These are phyloP conservation scores for Candidula unifasciata DNA, from an alignment of 2,888 invertebrate genomes.

Conservation along the genomic window DNA sequence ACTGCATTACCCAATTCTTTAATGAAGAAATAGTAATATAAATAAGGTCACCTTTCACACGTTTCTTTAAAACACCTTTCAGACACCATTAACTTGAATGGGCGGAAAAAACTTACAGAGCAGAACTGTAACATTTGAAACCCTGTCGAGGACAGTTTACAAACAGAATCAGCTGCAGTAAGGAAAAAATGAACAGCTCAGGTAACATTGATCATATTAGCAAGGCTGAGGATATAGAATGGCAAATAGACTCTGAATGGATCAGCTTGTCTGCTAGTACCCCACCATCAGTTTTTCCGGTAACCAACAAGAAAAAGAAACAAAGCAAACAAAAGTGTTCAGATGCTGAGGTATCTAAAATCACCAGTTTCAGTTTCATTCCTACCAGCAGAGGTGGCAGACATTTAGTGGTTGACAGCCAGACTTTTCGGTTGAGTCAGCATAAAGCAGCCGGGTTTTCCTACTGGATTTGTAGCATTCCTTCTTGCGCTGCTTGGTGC, in stretches of 20 bases:
- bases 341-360: neutral
- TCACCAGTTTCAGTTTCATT: constrained; percentile 24
- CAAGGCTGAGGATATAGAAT: constrained; percentile 18
- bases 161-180: constrained; percentile 12
- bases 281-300: neutral
- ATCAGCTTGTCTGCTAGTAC: constrained; percentile 40
- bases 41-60: no score
- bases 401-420: constrained; percentile 38
- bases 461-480: constrained; percentile 48
- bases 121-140: neutral
- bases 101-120: no score
- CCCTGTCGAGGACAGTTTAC: neutral
- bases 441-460: constrained; percentile 37
- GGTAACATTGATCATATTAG: neutral
- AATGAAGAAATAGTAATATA: no score
- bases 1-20: no score
- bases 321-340: constrained; percentile 3
- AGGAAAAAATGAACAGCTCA: constrained; percentile 14
- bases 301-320: neutral
- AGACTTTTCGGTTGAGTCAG: constrained; percentile 32
- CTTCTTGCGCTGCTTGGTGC: constrained; percentile 42
- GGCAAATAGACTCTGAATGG: constrained; percentile 46
- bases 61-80: no score
- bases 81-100: no score
- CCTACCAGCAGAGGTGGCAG: constrained; percentile 17